Percentiles rank a stretch among this genome's conserved stretches.
phyloP scores from a whole-genome alignment of 2,888 invertebrate species.

The Nephrotoma appendiculata region DNA sequence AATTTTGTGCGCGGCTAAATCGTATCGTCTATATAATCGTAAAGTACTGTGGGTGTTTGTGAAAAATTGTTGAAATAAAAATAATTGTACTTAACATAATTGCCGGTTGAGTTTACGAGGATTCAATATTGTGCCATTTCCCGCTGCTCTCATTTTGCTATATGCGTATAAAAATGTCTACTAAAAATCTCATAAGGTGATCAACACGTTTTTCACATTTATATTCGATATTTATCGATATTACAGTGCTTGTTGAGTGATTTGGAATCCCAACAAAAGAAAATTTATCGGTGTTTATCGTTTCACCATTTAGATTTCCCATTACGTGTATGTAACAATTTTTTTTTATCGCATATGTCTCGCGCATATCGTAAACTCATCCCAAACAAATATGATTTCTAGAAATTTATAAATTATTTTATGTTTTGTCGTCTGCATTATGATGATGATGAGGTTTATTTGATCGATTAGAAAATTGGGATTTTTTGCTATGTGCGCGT shows the following conservation, averaged over 20 bases:
- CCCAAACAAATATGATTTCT: neutral
- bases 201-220: neutral
- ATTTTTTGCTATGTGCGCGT: neutral
- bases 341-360: neutral
- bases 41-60: too few relatives aligned
- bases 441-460: neutral
- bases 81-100: too few relatives aligned
- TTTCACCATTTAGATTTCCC: neutral
- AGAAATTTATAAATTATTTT: neutral
- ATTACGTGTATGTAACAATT: neutral
- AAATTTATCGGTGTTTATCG: neutral
- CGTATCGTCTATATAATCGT: too few relatives aligned
- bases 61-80: too few relatives aligned
- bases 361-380: neutral
- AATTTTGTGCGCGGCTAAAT: too few relatives aligned
- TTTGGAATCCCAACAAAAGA: neutral
- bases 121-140: neutral
- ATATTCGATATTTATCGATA: neutral
- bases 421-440: neutral
- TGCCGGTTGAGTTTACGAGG: too few relatives aligned
- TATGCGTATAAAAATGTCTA: neutral
- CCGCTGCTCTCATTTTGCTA: neutral
- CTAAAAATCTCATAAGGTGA: neutral
- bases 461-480: neutral
- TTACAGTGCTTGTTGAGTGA: neutral